phyloP scores from a whole-genome alignment of 2,888 invertebrate species.

The Zaprionus obscuricornis region DNA sequence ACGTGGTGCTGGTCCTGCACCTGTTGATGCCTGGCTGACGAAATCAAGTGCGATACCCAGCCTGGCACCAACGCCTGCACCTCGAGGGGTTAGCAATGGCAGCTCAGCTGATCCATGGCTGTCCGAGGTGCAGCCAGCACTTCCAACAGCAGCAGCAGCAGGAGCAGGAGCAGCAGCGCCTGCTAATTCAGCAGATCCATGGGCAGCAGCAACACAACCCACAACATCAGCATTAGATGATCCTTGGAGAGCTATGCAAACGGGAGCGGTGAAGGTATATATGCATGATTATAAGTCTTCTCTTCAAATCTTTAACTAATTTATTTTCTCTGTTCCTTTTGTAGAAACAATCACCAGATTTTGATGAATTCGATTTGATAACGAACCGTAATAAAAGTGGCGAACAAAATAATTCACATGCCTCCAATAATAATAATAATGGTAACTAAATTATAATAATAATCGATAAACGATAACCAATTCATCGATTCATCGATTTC shows the following conservation, averaged over 20 bases:
- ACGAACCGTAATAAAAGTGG: slow-evolving; percentile 88
- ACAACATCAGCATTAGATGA: slow-evolving; percentile 82
- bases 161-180: slow-evolving; percentile 42
- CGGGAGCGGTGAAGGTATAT: slow-evolving; percentile 81
- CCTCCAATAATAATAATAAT: slow-evolving; percentile 83
- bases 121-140: slow-evolving; percentile 49
- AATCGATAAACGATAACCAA: too few species aligned
- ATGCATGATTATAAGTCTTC: neutral
- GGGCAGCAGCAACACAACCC: slow-evolving; percentile 64
- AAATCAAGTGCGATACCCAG: slow-evolving; percentile 60
- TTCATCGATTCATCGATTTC: neutral
- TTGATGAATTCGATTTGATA: slow-evolving; percentile 94
- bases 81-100: slow-evolving; percentile 53
- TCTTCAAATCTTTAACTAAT: neutral
- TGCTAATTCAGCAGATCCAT: slow-evolving; percentile 54
- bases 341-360: slow-evolving; percentile 85
- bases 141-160: slow-evolving; percentile 48
- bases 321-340: neutral
- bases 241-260: slow-evolving; percentile 85
- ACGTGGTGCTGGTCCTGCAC: slow-evolving; percentile 52
- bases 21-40: slow-evolving; percentile 79
- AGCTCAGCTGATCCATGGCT: slow-evolving; percentile 80
- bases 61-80: slow-evolving; percentile 54
- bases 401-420: slow-evolving; percentile 75
- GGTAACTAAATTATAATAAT: slow-evolving; percentile 65